A percentile compares a stretch with the other conserved stretches of the same genome.
Evolutionary conservation across 37 sponge, comb jelly and placozoan species (phyloP).

Genomic region (Aplysina aerophoba): DNA sequence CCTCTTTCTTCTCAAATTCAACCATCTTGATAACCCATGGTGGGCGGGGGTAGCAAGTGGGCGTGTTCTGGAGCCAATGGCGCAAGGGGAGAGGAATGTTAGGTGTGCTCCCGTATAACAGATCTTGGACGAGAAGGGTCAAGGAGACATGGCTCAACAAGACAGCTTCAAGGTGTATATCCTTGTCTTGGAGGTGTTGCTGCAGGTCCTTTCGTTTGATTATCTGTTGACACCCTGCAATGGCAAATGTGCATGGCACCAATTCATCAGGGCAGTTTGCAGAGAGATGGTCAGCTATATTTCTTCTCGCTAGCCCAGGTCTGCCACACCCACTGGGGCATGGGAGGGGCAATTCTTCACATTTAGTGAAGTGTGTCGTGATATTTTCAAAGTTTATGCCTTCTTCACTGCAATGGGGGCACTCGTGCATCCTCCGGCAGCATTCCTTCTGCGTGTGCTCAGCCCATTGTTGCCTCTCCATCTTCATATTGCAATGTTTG

Average conservation of each 20-base stretch:
- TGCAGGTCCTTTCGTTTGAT: constrained; percentile 4
- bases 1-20: constrained; percentile 19
- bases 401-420: constrained; percentile 9
- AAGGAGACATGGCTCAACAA: not conserved
- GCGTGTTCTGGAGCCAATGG: constrained; percentile 21
- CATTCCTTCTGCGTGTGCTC: constrained; percentile 32
- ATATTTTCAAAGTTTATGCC: not conserved
- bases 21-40: constrained; percentile 25
- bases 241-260: constrained; percentile 49
- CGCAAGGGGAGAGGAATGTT: not conserved
- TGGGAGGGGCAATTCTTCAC: not conserved
- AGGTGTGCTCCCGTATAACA: no score
- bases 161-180: not conserved
- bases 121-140: no score
- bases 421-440: constrained; percentile 22
- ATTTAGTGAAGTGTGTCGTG: not conserved
- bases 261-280: constrained; percentile 19
- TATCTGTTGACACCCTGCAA: constrained; percentile 45
- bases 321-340: not conserved
- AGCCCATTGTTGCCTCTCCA: not conserved
- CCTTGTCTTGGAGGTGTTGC: not conserved
- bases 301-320: not conserved
- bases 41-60: constrained; percentile 26
- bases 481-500: constrained; percentile 23
- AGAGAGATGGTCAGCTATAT: not conserved